Percentiles rank a stretch among this genome's conserved stretches.
phyloP scores from a whole-genome alignment of 2,888 invertebrate genomes.

The Drosophila nr. fundita region DNA sequence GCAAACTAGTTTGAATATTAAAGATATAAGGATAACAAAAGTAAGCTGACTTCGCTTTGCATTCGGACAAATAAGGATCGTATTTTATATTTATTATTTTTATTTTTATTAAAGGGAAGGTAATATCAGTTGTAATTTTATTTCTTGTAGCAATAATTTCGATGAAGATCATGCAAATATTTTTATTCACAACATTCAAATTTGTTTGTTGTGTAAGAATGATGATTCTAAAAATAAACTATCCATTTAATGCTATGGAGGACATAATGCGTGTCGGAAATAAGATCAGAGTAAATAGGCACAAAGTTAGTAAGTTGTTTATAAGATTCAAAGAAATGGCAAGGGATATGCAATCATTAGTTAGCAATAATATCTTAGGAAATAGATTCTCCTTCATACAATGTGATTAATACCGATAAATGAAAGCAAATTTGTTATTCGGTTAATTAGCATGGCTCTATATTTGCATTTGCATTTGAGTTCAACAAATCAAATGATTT shows the following conservation, averaged over 20 bases:
- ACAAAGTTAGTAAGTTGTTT: neutral
- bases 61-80: neutral
- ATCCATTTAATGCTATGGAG: neutral
- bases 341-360: neutral
- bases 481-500: slow-evolving; percentile 3
- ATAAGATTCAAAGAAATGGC: neutral
- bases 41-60: neutral
- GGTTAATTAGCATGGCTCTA: neutral
- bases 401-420: neutral
- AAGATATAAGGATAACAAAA: neutral
- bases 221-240: neutral
- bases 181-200: neutral
- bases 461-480: neutral
- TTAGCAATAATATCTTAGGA: neutral
- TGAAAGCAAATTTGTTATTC: neutral
- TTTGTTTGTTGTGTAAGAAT: neutral
- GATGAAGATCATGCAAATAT: neutral
- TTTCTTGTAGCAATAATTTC: neutral
- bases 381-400: neutral
- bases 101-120: neutral
- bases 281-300: neutral
- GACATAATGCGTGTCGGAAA: neutral
- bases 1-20: neutral
- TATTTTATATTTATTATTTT: neutral
- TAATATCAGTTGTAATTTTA: neutral